Base-by-base conservation (phyloP, 2,113 vertebrate species). In the Uria lomvia region DNA sequence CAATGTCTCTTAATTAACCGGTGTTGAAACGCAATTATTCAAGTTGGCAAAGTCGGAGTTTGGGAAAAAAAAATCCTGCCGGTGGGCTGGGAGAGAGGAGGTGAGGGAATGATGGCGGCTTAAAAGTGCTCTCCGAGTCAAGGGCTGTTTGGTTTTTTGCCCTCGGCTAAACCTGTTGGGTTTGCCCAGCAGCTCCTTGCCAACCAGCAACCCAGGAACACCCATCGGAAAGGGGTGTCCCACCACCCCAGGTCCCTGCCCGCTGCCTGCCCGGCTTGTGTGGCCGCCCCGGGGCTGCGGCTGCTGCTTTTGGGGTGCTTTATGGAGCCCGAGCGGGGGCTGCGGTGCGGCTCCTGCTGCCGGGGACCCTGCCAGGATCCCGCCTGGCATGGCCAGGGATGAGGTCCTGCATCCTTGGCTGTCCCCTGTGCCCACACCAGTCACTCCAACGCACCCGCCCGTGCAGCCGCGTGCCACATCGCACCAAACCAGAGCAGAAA, bases 401-500 rank as follows among this genome's bases (percentile, higher is more conserved):
- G 6, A 55, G 85, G 36, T 74, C 30, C 30, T 2, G 1, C 0
- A 3, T 58, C 55, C 56, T 71, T 11, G 19, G 50, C 58, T 52
- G 27, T 56, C 23, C 30, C 40, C 63, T 59, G 36, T 34, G 32
- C 52, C 59, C 9, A 7, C 14, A 15, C 20, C 60, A 26, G 53
- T 2, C 42, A 5, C 2, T 45, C 59, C 8, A 3, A 36, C 3
- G 2, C 29, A 9, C 30, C 9, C 0, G 2, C 53, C 52, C 6
- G 1, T 5, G 53, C n/a, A 22, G 53, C 73, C 15, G 1, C 0
- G 0, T 5, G 15, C 12, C 74, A 10, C 11, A 1, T 3, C 1
- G 0, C 42, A 74, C 29, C 53, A n/a, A 29, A 43, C 11, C 74
- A 27, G 66, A 75, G 91, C 38, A 79, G 56, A 29, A 78, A 9